Evolutionary conservation across 2,113 vertebrate species (phyloP).

Genomic region (Macrotis lagotis): DNA sequence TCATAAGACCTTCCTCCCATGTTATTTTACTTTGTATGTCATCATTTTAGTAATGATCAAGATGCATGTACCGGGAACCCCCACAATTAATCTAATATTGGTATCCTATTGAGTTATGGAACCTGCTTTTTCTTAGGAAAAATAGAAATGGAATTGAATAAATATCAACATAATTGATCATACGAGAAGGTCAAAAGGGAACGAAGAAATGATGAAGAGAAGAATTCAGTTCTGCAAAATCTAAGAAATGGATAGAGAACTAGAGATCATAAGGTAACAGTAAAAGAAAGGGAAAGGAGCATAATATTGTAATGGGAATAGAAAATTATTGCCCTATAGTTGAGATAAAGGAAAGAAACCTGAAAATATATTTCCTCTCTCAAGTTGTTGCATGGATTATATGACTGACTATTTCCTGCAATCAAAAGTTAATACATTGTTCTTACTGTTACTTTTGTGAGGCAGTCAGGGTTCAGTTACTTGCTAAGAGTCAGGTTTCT

Average conservation of each 20-base stretch:
- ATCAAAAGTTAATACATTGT: too few species aligned
- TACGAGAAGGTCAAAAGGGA: not conserved
- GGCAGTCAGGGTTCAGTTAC: too few species aligned
- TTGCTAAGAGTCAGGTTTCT: too few species aligned
- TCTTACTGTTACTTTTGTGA: too few species aligned
- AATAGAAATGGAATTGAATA: not conserved
- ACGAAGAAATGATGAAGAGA: not conserved
- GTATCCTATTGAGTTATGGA: not conserved
- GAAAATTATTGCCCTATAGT: not conserved
- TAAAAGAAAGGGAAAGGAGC: not conserved
- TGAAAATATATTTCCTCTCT: not conserved
- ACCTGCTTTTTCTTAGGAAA: not conserved
- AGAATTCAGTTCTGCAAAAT: not conserved
- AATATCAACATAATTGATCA: not conserved
- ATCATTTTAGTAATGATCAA: constrained; percentile 6
- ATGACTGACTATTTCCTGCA: not conserved
- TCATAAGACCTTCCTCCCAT: not conserved
- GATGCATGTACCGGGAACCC: not conserved
- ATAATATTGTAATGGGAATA: not conserved
- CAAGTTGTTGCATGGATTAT: not conserved
- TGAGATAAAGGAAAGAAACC: not conserved
- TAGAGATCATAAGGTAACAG: not conserved
- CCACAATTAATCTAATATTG: not conserved
- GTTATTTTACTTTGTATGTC: constrained; percentile 27
- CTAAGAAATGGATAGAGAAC: not conserved